These are phyloP conservation scores for Ammodytes marinus DNA, from an alignment of 2,113 vertebrate genomes.

Conservation along the genomic window DNA sequence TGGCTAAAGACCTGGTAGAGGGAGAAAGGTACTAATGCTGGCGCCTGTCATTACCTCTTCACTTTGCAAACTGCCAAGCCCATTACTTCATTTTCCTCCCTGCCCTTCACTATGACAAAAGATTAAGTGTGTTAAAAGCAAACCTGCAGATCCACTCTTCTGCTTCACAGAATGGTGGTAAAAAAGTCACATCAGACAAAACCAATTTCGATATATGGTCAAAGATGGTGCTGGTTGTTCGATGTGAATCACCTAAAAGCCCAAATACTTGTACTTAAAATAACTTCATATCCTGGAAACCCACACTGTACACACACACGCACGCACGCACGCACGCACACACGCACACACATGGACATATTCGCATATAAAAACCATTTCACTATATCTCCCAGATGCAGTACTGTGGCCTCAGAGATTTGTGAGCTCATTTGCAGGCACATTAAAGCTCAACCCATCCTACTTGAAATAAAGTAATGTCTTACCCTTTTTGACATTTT, in stretches of 20 bases:
- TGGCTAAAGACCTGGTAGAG: slow-evolving; percentile 69
- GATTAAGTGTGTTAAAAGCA: slow-evolving; percentile 72
- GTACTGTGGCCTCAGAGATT: slow-evolving; percentile 72
- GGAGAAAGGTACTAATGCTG: slow-evolving; percentile 51
- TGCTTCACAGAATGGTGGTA: slow-evolving; percentile 41
- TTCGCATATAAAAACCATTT: slow-evolving; percentile 37
- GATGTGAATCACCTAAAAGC: slow-evolving; percentile 43
- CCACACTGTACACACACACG: slow-evolving; percentile 11
- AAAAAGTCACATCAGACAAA: slow-evolving; percentile 63
- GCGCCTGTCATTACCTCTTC: slow-evolving; percentile 64
- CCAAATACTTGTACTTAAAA: slow-evolving; percentile 47
- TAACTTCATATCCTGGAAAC: slow-evolving; percentile 19
- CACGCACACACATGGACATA: slow-evolving; percentile 25
- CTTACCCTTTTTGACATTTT: slow-evolving; percentile 70
- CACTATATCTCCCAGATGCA: slow-evolving; percentile 64
- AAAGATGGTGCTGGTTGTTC: slow-evolving; percentile 53
- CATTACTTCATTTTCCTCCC: slow-evolving; percentile 71
- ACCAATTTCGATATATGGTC: slow-evolving; percentile 55
- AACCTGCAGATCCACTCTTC: slow-evolving; percentile 46
- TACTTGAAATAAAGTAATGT: slow-evolving; percentile 62
- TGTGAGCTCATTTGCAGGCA: slow-evolving; percentile 81
- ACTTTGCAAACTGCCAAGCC: slow-evolving; percentile 55
- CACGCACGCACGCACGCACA: slow-evolving; percentile 13
- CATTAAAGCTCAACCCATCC: slow-evolving; percentile 77
- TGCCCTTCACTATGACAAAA: slow-evolving; percentile 54